Conservation (phyloP, 2,797 vertebrate species). For the Falco naumanni region DNA sequence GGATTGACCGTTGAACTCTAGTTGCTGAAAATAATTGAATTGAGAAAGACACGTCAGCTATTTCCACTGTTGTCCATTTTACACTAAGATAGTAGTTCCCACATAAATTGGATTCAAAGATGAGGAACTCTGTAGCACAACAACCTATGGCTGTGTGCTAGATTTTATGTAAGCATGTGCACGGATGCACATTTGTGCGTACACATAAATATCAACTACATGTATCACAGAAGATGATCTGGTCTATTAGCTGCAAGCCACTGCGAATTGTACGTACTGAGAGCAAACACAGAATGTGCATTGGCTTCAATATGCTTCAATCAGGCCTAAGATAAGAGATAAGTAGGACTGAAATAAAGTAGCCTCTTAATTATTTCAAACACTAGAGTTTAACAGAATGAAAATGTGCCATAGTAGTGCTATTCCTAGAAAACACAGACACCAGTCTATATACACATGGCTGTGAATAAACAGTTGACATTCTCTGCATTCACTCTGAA, state of each 20-base stretch:
- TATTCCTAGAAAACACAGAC: constrained; percentile 15
- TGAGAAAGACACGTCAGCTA: not conserved
- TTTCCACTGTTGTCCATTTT: not conserved
- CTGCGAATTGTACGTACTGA: not conserved
- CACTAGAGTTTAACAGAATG: not conserved
- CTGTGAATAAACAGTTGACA: constrained; percentile 25
- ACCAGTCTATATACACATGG: not conserved
- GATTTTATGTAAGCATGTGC: not conserved
- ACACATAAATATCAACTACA: constrained; percentile 19
- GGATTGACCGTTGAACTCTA: not conserved
- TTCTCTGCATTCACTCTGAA: constrained; percentile 19
- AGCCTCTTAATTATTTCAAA: constrained; percentile 45
- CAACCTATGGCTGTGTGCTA: not conserved
- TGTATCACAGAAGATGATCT: constrained; percentile 5
- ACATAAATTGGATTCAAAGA: not conserved
- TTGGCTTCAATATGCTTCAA: constrained; percentile 12
- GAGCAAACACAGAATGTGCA: constrained; percentile 22
- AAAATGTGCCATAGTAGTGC: not conserved
- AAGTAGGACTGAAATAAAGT: not conserved
- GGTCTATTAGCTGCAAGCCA: constrained; percentile 46
- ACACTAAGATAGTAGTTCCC: not conserved
- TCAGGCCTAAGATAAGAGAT: constrained; percentile 36
- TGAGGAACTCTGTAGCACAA: not conserved
- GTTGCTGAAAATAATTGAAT: not conserved
- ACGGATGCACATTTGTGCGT: not conserved